A percentile compares a stretch with the other conserved stretches of the same genome.
phyloP scores from a whole-genome alignment of 2,797 vertebrate species.

The Podarcis lilfordi region DNA sequence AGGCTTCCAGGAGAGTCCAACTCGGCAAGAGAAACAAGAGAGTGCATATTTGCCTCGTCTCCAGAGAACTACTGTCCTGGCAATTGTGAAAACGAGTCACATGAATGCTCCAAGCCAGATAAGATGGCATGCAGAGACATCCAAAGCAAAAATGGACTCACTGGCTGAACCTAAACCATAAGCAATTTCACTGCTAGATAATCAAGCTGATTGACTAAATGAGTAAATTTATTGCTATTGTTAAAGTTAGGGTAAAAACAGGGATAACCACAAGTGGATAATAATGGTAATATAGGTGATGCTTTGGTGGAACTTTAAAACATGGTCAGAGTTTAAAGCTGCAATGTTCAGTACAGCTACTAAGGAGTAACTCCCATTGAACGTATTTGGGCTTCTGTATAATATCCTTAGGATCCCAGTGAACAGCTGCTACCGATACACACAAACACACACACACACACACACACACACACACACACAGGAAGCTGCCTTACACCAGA shows the following conservation, averaged over 20 bases:
- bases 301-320: background rate
- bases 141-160: background rate
- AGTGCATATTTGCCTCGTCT: background rate
- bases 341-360: background rate
- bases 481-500: too few relatives aligned
- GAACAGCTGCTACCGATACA: background rate
- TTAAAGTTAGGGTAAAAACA: background rate
- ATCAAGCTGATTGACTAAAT: background rate
- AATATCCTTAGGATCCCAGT: background rate
- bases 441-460: too few relatives aligned
- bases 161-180: background rate
- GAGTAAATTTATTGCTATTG: background rate
- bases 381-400: background rate
- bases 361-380: background rate
- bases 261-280: background rate
- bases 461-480: too few relatives aligned
- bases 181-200: background rate
- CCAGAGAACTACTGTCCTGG: background rate
- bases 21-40: background rate
- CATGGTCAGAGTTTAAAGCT: background rate
- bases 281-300: background rate
- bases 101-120: background rate
- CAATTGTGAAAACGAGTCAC: background rate
- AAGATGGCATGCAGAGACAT: background rate
- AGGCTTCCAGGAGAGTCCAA: constrained; percentile 4